Conservation (phyloP, 1,140 invertebrate species). For the Mizuhopecten yessoensis region DNA sequence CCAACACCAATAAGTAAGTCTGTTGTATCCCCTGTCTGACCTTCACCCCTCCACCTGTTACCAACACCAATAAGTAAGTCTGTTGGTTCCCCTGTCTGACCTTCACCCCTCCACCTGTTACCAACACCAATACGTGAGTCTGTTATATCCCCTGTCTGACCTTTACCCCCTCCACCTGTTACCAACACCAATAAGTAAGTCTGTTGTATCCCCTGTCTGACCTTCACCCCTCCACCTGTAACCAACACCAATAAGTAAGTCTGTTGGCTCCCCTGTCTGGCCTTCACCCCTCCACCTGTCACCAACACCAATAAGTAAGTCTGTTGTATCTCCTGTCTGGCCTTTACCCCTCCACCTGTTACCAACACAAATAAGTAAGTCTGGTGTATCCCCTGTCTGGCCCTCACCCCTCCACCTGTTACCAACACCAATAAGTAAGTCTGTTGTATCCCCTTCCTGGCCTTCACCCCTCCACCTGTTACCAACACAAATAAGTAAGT, state of each 20-base stretch:
- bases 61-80: neutral
- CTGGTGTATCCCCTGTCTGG: neutral
- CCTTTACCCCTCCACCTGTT: conserved; percentile 80
- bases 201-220: conserved; percentile 69
- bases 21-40: neutral
- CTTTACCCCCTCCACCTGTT: neutral
- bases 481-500: conserved; percentile 53
- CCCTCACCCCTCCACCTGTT: neutral
- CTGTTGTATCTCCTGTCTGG: conserved; percentile 82
- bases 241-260: too few relatives aligned
- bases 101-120: conserved; percentile 67
- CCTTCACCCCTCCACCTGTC: neutral
- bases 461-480: conserved; percentile 80
- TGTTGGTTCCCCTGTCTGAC: conserved; percentile 81
- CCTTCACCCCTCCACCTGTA: conserved; percentile 79
- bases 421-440: neutral
- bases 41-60: neutral
- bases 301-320: neutral
- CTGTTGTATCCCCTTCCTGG: conserved; percentile 83
- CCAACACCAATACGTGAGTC: conserved; percentile 49
- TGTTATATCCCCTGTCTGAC: neutral
- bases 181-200: neutral
- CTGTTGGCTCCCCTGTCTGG: too few relatives aligned
- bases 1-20: neutral
- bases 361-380: conserved; percentile 53